Evolutionary conservation across 2,888 invertebrate species (phyloP).

Genomic region (Aricia artaxerxes): DNA sequence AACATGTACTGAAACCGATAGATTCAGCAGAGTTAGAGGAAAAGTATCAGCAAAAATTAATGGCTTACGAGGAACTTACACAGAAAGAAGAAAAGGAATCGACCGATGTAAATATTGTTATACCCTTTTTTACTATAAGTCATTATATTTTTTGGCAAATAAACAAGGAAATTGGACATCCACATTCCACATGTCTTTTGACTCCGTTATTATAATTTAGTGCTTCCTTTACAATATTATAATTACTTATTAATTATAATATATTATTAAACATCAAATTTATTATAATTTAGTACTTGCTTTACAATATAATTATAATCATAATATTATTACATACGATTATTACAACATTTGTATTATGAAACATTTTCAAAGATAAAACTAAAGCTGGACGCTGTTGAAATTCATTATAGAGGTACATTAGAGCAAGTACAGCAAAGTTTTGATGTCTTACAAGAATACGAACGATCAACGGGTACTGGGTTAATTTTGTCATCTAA

Average conservation of each 20-base stretch:
- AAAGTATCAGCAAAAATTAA: slow-evolving; percentile 65
- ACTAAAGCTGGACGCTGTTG: slow-evolving; percentile 57
- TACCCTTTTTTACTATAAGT: background rate
- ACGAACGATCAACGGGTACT: slow-evolving; percentile 62
- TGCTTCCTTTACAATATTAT: background rate
- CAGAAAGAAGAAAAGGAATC: slow-evolving; percentile 63
- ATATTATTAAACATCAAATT: too few relatives aligned
- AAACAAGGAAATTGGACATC: too few relatives aligned
- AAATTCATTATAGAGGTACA: slow-evolving; percentile 51
- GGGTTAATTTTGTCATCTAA: slow-evolving; percentile 72
- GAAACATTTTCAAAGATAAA: slow-evolving; percentile 52
- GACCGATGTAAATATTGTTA: slow-evolving; percentile 54
- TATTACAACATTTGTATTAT: background rate
- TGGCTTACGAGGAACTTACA: slow-evolving; percentile 62
- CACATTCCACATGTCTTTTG: too few relatives aligned
- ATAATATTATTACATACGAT: too few relatives aligned
- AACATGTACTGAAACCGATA: slow-evolving; percentile 67
- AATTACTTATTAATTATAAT: too few relatives aligned
- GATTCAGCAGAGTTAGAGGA: slow-evolving; percentile 70
- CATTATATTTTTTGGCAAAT: background rate
- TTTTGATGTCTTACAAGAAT: slow-evolving; percentile 60
- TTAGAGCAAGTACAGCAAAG: slow-evolving; percentile 56
- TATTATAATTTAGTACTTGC: background rate
- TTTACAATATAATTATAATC: too few relatives aligned
- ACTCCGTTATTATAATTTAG: background rate